phyloP scores from a whole-genome alignment of 2,113 vertebrate species.

The Ameiurus melas region DNA sequence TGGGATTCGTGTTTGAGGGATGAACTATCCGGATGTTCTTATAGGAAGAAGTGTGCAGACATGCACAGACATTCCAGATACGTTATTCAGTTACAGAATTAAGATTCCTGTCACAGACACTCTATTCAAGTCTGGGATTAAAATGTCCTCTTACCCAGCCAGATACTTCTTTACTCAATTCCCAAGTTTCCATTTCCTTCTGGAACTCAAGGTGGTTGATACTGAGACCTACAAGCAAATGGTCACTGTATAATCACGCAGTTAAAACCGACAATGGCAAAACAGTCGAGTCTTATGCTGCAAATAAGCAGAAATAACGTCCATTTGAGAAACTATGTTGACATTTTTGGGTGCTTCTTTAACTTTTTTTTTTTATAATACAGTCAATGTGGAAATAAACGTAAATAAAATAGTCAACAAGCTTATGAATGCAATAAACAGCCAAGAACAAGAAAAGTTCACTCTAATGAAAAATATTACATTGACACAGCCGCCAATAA shows the following conservation, averaged over 20 bases:
- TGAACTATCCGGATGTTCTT: too few relatives aligned
- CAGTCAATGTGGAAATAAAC: too few relatives aligned
- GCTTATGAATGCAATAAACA: too few relatives aligned
- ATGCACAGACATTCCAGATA: too few relatives aligned
- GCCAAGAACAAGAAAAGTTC: too few relatives aligned
- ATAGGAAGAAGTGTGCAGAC: too few relatives aligned
- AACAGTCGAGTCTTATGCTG: not conserved
- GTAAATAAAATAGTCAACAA: too few relatives aligned
- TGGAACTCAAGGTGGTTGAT: not conserved
- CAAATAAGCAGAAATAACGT: not conserved
- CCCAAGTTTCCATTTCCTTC: not conserved
- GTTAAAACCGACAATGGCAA: not conserved
- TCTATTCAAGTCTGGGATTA: not conserved
- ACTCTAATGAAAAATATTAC: too few relatives aligned
- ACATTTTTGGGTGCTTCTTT: not conserved
- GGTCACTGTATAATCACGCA: not conserved
- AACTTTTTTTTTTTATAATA: too few relatives aligned
- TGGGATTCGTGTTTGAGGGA: not conserved
- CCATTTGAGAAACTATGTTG: not conserved
- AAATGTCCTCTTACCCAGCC: not conserved
- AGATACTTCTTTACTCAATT: not conserved
- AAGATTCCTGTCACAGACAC: not conserved
- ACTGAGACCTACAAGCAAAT: not conserved
- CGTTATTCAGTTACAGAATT: too few relatives aligned
- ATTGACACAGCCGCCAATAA: too few relatives aligned